A percentile compares a stretch with the other conserved stretches of the same genome.
These are phyloP conservation scores for Orcinus orca DNA, from an alignment of 2,113 vertebrate genomes.

Conservation along the genomic window DNA sequence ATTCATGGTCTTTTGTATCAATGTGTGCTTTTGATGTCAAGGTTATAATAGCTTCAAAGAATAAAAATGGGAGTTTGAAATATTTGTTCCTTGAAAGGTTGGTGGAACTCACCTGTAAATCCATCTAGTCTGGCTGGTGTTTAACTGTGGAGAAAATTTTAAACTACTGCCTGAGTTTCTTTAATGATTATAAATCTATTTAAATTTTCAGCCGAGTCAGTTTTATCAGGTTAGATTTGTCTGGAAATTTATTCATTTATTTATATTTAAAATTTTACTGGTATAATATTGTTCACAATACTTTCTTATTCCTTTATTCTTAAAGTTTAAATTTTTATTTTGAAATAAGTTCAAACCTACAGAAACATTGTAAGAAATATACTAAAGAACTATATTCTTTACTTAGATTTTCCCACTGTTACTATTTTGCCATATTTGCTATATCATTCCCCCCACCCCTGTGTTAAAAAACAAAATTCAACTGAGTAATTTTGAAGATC, in stretches of 20 bases:
- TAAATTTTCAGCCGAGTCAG: neutral
- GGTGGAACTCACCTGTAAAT: neutral
- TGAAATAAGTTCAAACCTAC: neutral
- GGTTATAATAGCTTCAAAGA: neutral
- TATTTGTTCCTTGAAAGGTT: neutral
- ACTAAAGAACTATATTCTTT: neutral
- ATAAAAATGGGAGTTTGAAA: neutral
- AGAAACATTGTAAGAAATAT: neutral
- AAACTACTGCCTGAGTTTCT: neutral
- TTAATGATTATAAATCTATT: neutral
- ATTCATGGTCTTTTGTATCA: too few species aligned
- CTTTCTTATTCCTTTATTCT: conserved; percentile 24
- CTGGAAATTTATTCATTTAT: neutral
- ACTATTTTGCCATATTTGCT: conserved; percentile 15
- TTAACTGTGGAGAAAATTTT: neutral
- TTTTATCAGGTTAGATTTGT: neutral
- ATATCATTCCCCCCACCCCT: neutral
- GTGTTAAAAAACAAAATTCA: too few species aligned
- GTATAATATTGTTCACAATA: neutral
- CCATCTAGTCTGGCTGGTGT: neutral
- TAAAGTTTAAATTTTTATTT: neutral
- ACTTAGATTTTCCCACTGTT: neutral
- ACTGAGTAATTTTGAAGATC: too few species aligned
- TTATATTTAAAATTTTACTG: neutral
- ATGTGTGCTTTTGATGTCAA: neutral